These are phyloP conservation scores for Drosophila setosimentum DNA, from an alignment of 2,888 invertebrate species.

Conservation along the genomic window DNA sequence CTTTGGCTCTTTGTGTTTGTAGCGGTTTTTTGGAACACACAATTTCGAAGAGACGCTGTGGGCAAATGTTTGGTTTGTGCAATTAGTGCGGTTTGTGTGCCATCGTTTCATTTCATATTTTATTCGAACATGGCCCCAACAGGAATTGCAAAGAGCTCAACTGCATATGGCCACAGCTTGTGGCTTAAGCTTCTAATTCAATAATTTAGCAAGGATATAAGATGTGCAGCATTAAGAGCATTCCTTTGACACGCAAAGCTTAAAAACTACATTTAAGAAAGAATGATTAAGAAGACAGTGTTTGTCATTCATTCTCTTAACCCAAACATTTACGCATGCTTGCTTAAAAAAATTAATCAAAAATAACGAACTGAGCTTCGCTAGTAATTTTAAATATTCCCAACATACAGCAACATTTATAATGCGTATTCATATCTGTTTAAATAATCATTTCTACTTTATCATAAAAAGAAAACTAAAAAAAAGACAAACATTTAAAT, in stretches of 20 bases:
- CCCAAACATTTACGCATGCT: neutral
- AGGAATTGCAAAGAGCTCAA: constrained; percentile 14
- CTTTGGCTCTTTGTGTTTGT: constrained; percentile 25
- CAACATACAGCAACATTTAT: neutral
- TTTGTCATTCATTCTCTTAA: neutral
- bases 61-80: constrained; percentile 56
- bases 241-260: constrained; percentile 2
- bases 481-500: neutral
- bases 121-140: constrained; percentile 26
- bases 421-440: neutral
- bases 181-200: constrained; percentile 28
- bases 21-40: constrained; percentile 29
- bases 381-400: neutral
- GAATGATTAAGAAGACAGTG: neutral
- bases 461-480: neutral
- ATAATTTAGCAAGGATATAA: constrained; percentile 25
- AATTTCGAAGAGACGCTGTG: constrained; percentile 42
- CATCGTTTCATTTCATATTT: constrained; percentile 51
- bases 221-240: constrained; percentile 8
- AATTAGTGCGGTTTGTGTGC: constrained; percentile 60
- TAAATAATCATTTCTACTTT: neutral
- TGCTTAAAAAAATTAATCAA: neutral
- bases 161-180: constrained; percentile 43
- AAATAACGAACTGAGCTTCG: neutral
- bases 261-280: neutral